Evolutionary conservation across 2,888 invertebrate species (phyloP).

Genomic region (Tachina fera): DNA sequence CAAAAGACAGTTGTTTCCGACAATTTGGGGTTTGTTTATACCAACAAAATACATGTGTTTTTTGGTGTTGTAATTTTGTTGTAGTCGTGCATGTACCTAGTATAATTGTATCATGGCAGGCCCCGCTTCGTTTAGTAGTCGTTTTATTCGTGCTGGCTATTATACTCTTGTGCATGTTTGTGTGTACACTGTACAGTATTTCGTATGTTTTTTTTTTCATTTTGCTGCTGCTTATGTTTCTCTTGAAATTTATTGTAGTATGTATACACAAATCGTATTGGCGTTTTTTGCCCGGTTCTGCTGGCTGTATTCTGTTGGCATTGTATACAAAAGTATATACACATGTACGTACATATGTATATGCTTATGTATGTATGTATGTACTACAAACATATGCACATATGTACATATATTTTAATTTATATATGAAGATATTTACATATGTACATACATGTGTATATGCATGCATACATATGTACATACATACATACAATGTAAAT

Average conservation of each 20-base stretch:
- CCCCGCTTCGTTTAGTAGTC: constrained; percentile 77
- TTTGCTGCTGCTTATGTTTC: constrained; percentile 57
- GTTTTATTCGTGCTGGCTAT: constrained; percentile 58
- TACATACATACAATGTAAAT: neutral
- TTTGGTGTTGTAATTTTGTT: too few relatives aligned
- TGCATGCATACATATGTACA: too few relatives aligned
- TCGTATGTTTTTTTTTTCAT: constrained; percentile 30
- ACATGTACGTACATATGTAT: too few relatives aligned
- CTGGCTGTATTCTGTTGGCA: constrained; percentile 32
- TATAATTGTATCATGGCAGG: too few relatives aligned
- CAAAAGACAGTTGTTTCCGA: too few relatives aligned
- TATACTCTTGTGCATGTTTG: neutral
- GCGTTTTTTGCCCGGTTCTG: constrained; percentile 17
- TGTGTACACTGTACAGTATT: constrained; percentile 34
- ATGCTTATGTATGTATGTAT: too few relatives aligned
- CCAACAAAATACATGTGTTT: too few relatives aligned
- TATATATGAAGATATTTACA: too few relatives aligned
- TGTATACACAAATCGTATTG: constrained; percentile 40
- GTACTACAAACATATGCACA: too few relatives aligned
- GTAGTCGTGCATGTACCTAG: too few relatives aligned
- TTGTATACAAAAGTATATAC: neutral
- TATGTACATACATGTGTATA: too few relatives aligned
- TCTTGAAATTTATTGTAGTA: constrained; percentile 54
- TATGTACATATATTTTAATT: neutral
- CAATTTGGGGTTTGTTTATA: too few relatives aligned